Evolutionary conservation across 2,113 vertebrate species (phyloP).

Genomic region (Seriola quinqueradiata): DNA sequence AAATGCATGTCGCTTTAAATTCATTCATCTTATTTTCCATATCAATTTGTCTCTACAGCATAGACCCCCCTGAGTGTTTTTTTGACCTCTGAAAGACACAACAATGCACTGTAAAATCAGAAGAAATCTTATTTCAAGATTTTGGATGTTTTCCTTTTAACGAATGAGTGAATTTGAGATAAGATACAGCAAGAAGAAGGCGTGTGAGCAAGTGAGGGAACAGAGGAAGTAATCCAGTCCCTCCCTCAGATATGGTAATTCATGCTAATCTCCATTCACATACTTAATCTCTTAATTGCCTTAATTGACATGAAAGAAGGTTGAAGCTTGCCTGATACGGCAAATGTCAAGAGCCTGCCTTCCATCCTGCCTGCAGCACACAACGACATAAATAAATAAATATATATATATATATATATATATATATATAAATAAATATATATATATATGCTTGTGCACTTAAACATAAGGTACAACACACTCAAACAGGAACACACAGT

Average conservation of each 20-base stretch:
- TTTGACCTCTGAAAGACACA: background rate
- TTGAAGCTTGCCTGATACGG: slow-evolving; percentile 54
- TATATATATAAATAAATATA: background rate
- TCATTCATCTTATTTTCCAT: background rate
- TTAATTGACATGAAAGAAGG: slow-evolving; percentile 78
- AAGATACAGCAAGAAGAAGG: slow-evolving; percentile 19
- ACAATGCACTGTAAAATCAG: background rate
- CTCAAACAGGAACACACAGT: background rate
- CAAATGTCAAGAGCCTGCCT: slow-evolving; percentile 56
- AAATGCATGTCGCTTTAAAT: background rate
- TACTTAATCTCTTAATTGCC: slow-evolving; percentile 79
- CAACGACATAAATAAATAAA: background rate
- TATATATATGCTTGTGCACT: background rate
- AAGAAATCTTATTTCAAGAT: slow-evolving; percentile 15
- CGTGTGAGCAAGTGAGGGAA: slow-evolving; percentile 14
- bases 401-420: too few relatives aligned
- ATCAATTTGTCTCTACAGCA: background rate
- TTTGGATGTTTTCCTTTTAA: background rate
- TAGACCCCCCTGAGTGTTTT: background rate
- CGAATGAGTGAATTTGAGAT: slow-evolving; percentile 22
- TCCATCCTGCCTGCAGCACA: slow-evolving; percentile 22
- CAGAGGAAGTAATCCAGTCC: slow-evolving; percentile 50
- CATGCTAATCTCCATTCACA: slow-evolving; percentile 74
- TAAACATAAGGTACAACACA: background rate
- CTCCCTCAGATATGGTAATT: slow-evolving; percentile 72